Conservation (phyloP, 2,113 vertebrate species). For the Grantiella picta region DNA sequence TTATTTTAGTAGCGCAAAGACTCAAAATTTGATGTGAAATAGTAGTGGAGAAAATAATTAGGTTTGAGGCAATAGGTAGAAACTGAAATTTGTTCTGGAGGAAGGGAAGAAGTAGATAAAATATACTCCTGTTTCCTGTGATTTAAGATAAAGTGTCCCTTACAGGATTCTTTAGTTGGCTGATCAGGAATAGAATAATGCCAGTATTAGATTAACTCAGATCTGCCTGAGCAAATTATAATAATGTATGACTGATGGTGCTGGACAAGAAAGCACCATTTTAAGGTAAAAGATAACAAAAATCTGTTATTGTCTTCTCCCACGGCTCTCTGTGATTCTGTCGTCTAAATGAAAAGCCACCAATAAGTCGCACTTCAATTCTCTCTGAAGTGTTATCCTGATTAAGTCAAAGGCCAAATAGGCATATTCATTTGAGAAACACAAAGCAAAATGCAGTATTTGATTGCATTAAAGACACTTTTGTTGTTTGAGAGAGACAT, state of each 20-base stretch:
- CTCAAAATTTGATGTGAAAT: neutral
- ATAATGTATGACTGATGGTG: neutral
- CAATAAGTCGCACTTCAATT: neutral
- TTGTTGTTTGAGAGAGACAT: neutral
- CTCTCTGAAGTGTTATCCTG: neutral
- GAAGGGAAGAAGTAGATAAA: neutral
- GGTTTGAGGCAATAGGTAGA: neutral
- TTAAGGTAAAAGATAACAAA: neutral
- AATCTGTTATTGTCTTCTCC: neutral
- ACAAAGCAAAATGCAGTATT: neutral
- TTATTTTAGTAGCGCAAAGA: neutral
- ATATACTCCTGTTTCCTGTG: neutral
- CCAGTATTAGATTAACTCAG: neutral
- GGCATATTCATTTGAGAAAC: neutral
- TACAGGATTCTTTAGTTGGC: neutral
- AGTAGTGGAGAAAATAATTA: neutral
- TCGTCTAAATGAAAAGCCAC: neutral
- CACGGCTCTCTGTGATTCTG: neutral
- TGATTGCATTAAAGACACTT: neutral
- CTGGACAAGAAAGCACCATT: neutral
- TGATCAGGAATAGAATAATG: neutral
- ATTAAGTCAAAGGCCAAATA: neutral
- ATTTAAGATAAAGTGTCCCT: neutral
- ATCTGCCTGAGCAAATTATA: neutral
- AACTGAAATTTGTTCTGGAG: neutral